Evolutionary conservation across 2,888 invertebrate species (phyloP).

Genomic region (Zygogramma bicolorata): DNA sequence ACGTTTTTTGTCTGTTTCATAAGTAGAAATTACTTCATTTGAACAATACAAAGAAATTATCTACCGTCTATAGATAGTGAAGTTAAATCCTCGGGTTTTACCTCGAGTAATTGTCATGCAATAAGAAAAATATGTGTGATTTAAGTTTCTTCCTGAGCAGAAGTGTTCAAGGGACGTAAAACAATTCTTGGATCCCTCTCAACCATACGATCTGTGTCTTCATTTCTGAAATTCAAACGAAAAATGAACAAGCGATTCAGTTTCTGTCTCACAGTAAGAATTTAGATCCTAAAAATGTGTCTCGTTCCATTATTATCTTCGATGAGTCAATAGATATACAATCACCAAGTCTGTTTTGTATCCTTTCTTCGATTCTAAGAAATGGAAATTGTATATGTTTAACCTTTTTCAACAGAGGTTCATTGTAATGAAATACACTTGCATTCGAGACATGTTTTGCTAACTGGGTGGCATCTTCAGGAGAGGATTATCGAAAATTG

Average conservation of each 20-base stretch:
- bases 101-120: conserved; percentile 19
- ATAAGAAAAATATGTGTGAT: conserved; percentile 12
- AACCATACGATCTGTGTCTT: conserved; percentile 82
- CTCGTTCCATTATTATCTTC: no score
- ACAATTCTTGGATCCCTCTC: conserved; percentile 79
- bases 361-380: no score
- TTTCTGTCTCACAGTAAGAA: no score
- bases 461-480: no score
- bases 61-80: conserved; percentile 17
- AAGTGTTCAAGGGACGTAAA: conserved; percentile 73
- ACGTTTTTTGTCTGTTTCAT: neutral
- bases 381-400: no score
- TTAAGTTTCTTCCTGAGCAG: conserved; percentile 69
- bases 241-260: conserved; percentile 12
- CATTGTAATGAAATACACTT: no score
- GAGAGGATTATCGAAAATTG: no score
- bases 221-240: conserved; percentile 61
- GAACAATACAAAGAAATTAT: neutral
- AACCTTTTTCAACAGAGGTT: no score
- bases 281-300: no score
- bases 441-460: no score
- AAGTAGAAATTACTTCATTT: neutral
- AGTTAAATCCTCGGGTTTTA: conserved; percentile 25
- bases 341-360: no score
- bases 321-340: no score